Conservation (phyloP, 2,888 invertebrate species). For the Papilio gigon region DNA sequence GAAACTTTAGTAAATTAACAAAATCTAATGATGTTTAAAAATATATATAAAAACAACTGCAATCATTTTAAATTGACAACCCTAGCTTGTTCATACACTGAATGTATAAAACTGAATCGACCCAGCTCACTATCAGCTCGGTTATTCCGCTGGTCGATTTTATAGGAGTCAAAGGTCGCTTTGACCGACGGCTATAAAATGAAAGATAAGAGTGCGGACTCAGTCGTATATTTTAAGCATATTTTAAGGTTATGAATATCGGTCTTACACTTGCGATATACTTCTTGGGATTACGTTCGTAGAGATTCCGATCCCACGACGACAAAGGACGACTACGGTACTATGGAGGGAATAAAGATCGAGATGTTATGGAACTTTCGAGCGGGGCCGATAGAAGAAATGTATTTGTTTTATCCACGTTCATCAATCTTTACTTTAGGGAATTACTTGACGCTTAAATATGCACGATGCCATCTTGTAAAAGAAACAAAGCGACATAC, state of each 20-base stretch:
- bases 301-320: neutral
- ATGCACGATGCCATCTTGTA: too few species aligned
- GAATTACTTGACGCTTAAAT: neutral
- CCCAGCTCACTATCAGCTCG: constrained; percentile 26
- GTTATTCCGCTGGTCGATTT: constrained; percentile 31
- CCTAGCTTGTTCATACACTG: neutral
- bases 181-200: constrained; percentile 35
- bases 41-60: neutral
- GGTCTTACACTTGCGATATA: constrained; percentile 34
- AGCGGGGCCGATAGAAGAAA: neutral
- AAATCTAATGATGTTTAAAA: too few species aligned
- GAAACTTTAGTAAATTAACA: too few species aligned
- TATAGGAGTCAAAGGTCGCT: constrained; percentile 37
- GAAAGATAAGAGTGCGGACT: constrained; percentile 36
- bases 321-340: constrained; percentile 23
- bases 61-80: constrained; percentile 2
- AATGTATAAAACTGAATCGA: constrained; percentile 24
- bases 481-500: too few species aligned
- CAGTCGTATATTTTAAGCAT: constrained; percentile 36
- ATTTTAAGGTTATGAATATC: constrained; percentile 39
- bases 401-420: neutral
- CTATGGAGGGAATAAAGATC: neutral
- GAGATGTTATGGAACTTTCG: neutral
- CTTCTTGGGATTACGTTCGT: constrained; percentile 19
- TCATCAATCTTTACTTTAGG: neutral